Evolutionary conservation across 2,888 invertebrate species (phyloP).

Genomic region (Phaonia tiefii): DNA sequence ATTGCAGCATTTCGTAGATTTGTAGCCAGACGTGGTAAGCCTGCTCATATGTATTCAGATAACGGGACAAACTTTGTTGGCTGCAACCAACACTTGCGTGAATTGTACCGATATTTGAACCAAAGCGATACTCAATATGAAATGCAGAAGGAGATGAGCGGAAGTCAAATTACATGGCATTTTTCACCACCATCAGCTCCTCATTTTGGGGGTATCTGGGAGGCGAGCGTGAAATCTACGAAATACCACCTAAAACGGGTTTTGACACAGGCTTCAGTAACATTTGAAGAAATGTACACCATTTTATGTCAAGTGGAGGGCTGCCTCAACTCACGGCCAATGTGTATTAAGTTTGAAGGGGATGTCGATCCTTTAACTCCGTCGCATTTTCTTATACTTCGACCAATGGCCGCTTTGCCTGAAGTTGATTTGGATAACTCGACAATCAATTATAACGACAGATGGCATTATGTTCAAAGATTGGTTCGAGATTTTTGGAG

Average conservation of each 20-base stretch:
- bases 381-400: too few species aligned
- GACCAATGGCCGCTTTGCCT: too few species aligned
- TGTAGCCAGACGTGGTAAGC: slow-evolving; percentile 46
- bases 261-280: not conserved
- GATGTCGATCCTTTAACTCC: too few species aligned
- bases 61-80: slow-evolving; percentile 55
- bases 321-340: slow-evolving; percentile 9
- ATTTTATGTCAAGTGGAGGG: slow-evolving; percentile 32
- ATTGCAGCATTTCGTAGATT: slow-evolving; percentile 47
- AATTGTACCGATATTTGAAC: too few species aligned
- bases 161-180: too few species aligned
- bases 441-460: too few species aligned
- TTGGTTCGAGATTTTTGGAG: too few species aligned
- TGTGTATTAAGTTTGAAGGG: too few species aligned
- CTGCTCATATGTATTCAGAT: slow-evolving; percentile 44
- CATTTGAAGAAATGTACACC: slow-evolving; percentile 38
- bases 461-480: too few species aligned
- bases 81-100: slow-evolving; percentile 9
- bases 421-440: too few species aligned
- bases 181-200: slow-evolving; percentile 47
- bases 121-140: too few species aligned
- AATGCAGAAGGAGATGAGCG: too few species aligned
- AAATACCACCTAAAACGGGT: slow-evolving; percentile 33
- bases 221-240: slow-evolving; percentile 41
- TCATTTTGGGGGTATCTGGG: slow-evolving; percentile 54